Percentiles rank a stretch among this genome's conserved stretches.
Conservation (phyloP, 2,113 vertebrate species). For the Otocyon megalotis region DNA sequence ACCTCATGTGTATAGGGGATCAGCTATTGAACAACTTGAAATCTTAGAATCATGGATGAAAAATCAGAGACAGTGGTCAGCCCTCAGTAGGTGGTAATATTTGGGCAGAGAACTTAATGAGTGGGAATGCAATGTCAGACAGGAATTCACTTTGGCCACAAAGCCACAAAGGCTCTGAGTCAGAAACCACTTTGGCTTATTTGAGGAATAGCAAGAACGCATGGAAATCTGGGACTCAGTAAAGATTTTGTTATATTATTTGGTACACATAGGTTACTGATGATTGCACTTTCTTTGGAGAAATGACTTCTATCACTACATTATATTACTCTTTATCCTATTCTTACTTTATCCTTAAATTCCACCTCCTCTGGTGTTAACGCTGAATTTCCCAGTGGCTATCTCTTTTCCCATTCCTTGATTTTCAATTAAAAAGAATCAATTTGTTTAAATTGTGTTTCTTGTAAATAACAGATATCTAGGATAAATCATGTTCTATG, state of each 20-base stretch:
- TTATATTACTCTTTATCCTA: neutral
- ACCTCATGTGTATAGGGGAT: neutral
- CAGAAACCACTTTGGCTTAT: neutral
- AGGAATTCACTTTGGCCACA: neutral
- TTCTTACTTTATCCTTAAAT: slow-evolving; percentile 14
- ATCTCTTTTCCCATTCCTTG: neutral
- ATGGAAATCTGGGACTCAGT: neutral
- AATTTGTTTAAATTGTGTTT: slow-evolving; percentile 32
- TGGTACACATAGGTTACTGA: slow-evolving; percentile 25
- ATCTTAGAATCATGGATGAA: neutral
- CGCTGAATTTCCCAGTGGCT: neutral
- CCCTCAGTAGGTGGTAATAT: neutral
- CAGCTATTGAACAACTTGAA: neutral
- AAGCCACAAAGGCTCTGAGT: neutral
- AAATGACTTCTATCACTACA: neutral
- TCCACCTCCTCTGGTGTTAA: neutral
- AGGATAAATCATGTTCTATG: neutral
- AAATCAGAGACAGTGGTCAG: neutral
- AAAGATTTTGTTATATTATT: neutral
- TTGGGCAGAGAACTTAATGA: neutral
- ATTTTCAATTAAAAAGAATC: slow-evolving; percentile 33
- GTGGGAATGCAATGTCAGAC: neutral
- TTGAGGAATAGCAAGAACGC: neutral
- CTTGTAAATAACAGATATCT: slow-evolving; percentile 40
- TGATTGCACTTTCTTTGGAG: slow-evolving; percentile 34